These are phyloP conservation scores for Leptogaster cylindrica DNA, from an alignment of 2,888 invertebrate species.

Conservation along the genomic window DNA sequence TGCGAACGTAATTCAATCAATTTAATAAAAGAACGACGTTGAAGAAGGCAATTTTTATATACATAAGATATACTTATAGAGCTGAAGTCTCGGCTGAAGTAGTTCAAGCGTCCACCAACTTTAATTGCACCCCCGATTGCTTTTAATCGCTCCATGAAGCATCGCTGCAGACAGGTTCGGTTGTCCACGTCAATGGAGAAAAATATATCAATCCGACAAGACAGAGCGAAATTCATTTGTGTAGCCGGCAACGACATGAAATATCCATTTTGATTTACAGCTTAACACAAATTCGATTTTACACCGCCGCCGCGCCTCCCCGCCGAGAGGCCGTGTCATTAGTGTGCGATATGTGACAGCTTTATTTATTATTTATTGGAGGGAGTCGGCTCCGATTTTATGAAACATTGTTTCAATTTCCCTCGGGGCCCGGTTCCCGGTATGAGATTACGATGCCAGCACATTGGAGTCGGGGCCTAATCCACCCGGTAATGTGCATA, in stretches of 20 bases:
- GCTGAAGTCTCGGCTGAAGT: no score
- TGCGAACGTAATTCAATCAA: no score
- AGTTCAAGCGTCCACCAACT: no score
- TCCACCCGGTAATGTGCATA: no score
- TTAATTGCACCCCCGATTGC: no score
- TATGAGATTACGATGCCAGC: conserved; percentile 12
- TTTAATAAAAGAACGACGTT: no score
- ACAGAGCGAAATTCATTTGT: conserved; percentile 18
- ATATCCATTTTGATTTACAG: conserved; percentile 45
- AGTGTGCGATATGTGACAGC: conserved; percentile 34
- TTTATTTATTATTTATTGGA: conserved; percentile 40
- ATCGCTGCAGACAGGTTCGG: not conserved
- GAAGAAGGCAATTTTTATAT: no score
- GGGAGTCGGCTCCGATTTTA: conserved; percentile 2
- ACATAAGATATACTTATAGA: no score
- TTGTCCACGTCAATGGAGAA: no score
- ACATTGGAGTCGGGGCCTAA: no score
- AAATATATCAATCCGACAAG: not conserved
- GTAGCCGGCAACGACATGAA: conserved; percentile 39
- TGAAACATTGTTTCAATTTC: conserved; percentile 37
- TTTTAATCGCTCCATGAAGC: no score
- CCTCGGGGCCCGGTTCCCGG: not conserved
- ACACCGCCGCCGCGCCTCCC: conserved; percentile 1
- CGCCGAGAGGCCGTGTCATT: conserved; percentile 22
- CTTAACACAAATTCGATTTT: conserved; percentile 44